A percentile compares a stretch with the other conserved stretches of the same genome.
phyloP scores from a whole-genome alignment of 2,888 invertebrate species.

The Cheilosia vulpina region DNA sequence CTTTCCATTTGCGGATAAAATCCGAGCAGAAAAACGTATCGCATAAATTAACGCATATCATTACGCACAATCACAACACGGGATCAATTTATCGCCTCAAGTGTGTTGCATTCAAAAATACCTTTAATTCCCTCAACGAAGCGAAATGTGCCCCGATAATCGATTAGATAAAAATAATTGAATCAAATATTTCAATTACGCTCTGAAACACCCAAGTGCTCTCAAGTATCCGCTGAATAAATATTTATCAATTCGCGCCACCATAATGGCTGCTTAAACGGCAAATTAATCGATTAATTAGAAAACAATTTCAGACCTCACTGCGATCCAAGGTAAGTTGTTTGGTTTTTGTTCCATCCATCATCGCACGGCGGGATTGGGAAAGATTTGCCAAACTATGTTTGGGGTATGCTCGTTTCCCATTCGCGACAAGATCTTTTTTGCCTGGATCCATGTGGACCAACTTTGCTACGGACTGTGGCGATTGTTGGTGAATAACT shows the following conservation, averaged over 20 bases:
- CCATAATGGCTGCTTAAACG: slow-evolving; percentile 20
- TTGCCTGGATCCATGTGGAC: slow-evolving; percentile 1
- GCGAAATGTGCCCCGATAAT: slow-evolving; percentile 16
- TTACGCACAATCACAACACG: slow-evolving; percentile 29
- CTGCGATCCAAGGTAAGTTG: not conserved
- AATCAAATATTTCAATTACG: slow-evolving; percentile 1
- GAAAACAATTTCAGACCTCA: slow-evolving; percentile 6
- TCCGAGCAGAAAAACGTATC: not conserved
- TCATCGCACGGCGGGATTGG: slow-evolving; percentile 35
- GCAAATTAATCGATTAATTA: slow-evolving; percentile 52
- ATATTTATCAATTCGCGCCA: slow-evolving; percentile 53
- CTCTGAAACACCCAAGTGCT: not conserved
- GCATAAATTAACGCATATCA: slow-evolving; percentile 31
- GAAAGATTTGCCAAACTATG: slow-evolving; percentile 27
- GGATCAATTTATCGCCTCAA: slow-evolving; percentile 11
- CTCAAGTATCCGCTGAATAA: slow-evolving; percentile 24
- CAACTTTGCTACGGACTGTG: not conserved
- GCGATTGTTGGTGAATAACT: slow-evolving; percentile 37
- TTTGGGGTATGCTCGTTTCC: slow-evolving; percentile 30
- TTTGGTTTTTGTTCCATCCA: slow-evolving; percentile 29
- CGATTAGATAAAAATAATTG: slow-evolving; percentile 6
- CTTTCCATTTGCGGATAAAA: not conserved
- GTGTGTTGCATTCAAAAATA: slow-evolving; percentile 14
- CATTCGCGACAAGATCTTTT: slow-evolving; percentile 43
- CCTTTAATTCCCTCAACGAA: not conserved